Evolutionary conservation across 2,113 vertebrate species (phyloP), one percentile per base, ranked within the genome.

Genomic region (Otolemur garnettii): DNA sequence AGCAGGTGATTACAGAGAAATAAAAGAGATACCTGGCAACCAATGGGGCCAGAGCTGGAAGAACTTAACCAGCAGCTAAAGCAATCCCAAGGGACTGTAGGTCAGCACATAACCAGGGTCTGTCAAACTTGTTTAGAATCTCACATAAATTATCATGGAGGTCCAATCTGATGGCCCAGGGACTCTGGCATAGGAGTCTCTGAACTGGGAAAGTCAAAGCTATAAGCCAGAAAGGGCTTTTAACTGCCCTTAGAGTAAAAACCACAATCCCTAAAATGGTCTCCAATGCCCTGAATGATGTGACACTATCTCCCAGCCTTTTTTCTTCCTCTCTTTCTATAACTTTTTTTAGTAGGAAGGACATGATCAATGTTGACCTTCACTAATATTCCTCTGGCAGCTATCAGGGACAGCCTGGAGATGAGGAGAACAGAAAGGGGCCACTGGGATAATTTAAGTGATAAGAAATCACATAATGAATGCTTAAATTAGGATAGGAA

Each of bases 141-240:
- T 88, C 78, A 4, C 24, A n/a, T 11, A 66, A 45, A 33, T n/a
- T 66, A 62, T 57, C 60, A 68, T 78, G 91, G 42, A 15, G 9
- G 1, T 89, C 62, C 42, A 93, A 78, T 30, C 0, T 0, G 21
- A 80, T 42, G 38, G 53, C 69, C 50, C 74, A 80, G 24, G 68
- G 38, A 90, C 9, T 72, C 33, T 79, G 9, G 0, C 24, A 21
- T 87, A 53, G n/a, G n/a, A 86, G 35, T 84, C 26, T 95, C 71
- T 95, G 60, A 95, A 55, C n/a, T 84, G 88, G 85, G 91, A 92
- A 91, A 83, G 68, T 68, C 33, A 95, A 93, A 78, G 30, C 50
- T 50, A 72, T 66, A 14, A 78, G 55, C 15, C 38, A 93, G 60
- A 94, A 78, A 96, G 45, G 18, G 33, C 33, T 92, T 90, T 92